Percentiles rank a stretch among this genome's conserved stretches.
Conservation (phyloP, 2,113 vertebrate genomes). For the Aptenodytes forsteri region DNA sequence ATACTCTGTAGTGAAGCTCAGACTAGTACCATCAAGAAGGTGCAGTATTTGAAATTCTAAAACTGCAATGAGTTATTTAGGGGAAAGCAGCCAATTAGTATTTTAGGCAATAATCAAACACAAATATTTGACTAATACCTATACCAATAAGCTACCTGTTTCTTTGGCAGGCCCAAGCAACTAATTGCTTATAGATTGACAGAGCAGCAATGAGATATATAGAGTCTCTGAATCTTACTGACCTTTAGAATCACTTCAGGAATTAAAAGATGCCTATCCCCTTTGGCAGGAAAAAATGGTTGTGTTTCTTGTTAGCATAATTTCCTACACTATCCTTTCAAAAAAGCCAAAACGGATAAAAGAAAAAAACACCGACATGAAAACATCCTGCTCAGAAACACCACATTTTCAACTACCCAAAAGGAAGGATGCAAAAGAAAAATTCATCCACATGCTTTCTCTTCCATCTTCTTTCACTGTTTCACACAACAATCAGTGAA, state of each 20-base stretch:
- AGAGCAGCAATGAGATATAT: background rate
- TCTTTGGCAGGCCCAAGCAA: background rate
- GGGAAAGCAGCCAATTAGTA: background rate
- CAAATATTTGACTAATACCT: background rate
- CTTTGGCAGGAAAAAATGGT: background rate
- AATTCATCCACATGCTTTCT: background rate
- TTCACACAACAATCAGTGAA: background rate
- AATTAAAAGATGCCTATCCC: background rate
- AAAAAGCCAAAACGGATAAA: background rate
- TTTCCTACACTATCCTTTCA: background rate
- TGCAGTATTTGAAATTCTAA: slow-evolving; percentile 42
- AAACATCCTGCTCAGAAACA: background rate
- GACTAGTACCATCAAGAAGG: background rate
- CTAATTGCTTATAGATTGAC: background rate
- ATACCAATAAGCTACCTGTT: background rate
- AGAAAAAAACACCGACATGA: no score
- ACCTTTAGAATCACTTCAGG: background rate
- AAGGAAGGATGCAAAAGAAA: background rate
- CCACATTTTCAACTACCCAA: background rate
- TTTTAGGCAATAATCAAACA: slow-evolving; percentile 3
- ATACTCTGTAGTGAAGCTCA: background rate
- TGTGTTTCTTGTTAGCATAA: background rate
- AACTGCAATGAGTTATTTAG: slow-evolving; percentile 12
- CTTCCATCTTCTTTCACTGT: background rate
- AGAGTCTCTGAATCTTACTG: background rate